Percentiles rank a stretch among this genome's conserved stretches.
Conservation (phyloP, 1,140 invertebrate species). For the Cyrtorhinus lividipennis region DNA sequence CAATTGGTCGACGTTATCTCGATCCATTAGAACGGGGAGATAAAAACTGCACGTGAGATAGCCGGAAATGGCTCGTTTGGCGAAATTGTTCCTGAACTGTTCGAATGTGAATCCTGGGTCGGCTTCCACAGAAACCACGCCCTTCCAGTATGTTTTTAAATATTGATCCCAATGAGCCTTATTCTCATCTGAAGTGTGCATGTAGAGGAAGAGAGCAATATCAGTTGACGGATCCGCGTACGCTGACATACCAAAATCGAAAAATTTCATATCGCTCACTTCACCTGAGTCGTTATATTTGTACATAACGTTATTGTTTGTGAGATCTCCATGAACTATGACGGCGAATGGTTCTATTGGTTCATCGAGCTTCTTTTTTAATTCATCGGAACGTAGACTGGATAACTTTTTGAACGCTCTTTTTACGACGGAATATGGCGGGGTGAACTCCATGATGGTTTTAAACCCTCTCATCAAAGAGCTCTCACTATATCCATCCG, state of each 20-base stretch:
- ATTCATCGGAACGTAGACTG: background rate
- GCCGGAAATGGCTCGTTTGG: constrained; percentile 27
- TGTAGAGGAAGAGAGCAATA: constrained; percentile 31
- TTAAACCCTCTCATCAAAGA: background rate
- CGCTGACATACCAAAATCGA: constrained; percentile 30
- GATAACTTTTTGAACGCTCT: background rate
- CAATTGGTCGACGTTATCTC: background rate
- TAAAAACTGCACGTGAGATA: constrained; percentile 28
- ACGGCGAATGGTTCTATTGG: constrained; percentile 29
- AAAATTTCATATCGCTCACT: constrained; percentile 26
- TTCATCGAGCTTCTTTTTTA: background rate
- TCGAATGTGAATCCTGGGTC: constrained; percentile 14
- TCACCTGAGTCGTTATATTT: constrained; percentile 25
- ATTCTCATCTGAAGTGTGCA: constrained; percentile 27
- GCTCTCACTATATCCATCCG: background rate
- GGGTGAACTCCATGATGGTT: background rate
- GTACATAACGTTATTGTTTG: constrained; percentile 39
- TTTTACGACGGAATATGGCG: background rate
- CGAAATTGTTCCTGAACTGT: constrained; percentile 28
- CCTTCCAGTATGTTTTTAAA: constrained; percentile 28
- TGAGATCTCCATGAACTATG: constrained; percentile 36
- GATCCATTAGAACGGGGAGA: constrained; percentile 23
- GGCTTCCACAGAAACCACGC: constrained; percentile 13
- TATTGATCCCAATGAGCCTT: constrained; percentile 25
- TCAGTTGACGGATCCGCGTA: constrained; percentile 31